Evolutionary conservation across 2,113 vertebrate species (phyloP).

Genomic region (Todiramphus chloris): DNA sequence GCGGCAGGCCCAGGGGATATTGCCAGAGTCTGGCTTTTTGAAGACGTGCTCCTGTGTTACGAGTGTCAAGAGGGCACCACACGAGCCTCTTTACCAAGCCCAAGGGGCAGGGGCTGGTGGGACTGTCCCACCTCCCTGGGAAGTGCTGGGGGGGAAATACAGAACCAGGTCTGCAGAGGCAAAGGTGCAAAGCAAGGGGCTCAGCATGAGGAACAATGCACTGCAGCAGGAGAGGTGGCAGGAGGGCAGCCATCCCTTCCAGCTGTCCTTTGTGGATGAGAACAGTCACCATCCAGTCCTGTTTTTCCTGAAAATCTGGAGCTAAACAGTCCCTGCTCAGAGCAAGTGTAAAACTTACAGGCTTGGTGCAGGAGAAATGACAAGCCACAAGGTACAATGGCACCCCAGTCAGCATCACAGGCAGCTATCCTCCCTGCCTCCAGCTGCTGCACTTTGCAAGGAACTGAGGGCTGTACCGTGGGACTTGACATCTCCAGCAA

Average conservation of each 20-base stretch:
- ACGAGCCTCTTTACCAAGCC: neutral
- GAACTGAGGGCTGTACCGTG: neutral
- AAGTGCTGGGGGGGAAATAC: neutral
- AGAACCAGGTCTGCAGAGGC: accelerated
- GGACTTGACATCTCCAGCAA: neutral
- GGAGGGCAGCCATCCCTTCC: neutral
- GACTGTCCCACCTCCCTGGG: accelerated
- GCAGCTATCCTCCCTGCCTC: neutral
- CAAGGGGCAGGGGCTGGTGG: neutral
- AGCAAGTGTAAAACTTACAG: neutral
- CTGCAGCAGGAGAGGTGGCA: neutral
- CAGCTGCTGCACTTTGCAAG: accelerated
- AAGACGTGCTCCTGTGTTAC: constrained; percentile 38
- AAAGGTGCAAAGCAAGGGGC: too few relatives aligned
- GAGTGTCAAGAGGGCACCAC: constrained; percentile 7
- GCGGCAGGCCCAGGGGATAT: neutral
- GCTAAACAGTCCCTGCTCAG: accelerated
- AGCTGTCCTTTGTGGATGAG: accelerated
- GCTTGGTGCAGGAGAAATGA: neutral
- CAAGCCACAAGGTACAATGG: accelerated
- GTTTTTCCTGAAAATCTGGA: neutral
- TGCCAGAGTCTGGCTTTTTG: neutral
- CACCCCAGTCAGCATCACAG: neutral
- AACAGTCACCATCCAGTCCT: neutral
- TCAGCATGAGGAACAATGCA: accelerated